A percentile compares a stretch with the other conserved stretches of the same genome.
These are phyloP conservation scores for Seriola quinqueradiata DNA, from an alignment of 2,113 vertebrate genomes.

Conservation along the genomic window DNA sequence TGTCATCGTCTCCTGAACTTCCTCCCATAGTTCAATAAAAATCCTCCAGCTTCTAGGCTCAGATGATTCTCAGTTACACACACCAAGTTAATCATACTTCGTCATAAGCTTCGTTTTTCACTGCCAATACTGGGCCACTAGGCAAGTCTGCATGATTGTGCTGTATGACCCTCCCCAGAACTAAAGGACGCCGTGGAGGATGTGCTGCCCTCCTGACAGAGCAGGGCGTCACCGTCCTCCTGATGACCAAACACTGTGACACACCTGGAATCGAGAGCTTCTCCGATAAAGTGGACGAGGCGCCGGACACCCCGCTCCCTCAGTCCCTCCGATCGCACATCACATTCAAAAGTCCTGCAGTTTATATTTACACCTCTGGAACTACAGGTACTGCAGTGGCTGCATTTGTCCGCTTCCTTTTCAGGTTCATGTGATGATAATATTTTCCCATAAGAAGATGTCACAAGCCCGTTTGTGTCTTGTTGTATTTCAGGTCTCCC, in stretches of 20 bases:
- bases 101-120: not conserved
- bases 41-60: not conserved
- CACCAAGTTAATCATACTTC: not conserved
- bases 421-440: not conserved
- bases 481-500: constrained; percentile 86
- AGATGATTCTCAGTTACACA: not conserved
- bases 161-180: constrained; percentile 72
- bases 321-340: constrained; percentile 85
- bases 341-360: constrained; percentile 83
- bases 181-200: constrained; percentile 86
- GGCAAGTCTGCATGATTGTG: not conserved
- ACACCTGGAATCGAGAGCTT: constrained; percentile 83
- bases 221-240: constrained; percentile 83
- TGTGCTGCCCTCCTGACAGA: constrained; percentile 85
- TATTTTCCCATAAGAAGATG: too few relatives aligned
- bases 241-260: constrained; percentile 82
- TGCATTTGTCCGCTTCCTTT: not conserved
- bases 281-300: constrained; percentile 83
- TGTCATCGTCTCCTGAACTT: too few relatives aligned
- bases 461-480: not conserved
- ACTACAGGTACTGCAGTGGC: constrained; percentile 87
- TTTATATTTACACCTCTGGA: constrained; percentile 93
- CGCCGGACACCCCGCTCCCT: constrained; percentile 78
- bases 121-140: too few relatives aligned
- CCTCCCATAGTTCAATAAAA: not conserved